Evolutionary conservation across 1,140 invertebrate genomes (phyloP), one percentile per base, ranked within the genome.

Genomic region (Drosophila tsacasi): DNA sequence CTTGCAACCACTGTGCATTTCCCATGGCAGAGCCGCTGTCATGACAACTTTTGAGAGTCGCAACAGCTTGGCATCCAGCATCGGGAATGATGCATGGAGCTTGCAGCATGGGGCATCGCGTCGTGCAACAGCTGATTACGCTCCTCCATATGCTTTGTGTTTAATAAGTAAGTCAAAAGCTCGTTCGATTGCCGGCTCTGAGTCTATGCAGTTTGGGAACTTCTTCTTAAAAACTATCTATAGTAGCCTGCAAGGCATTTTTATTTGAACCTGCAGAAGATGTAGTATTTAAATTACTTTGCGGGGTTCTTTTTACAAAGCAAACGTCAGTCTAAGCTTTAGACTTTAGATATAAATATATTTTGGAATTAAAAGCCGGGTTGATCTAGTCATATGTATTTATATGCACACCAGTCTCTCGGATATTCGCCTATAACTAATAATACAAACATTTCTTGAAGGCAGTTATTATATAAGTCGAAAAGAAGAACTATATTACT

Each of bases 131-230:
- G 64, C 58, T 77, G 74, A 79, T 79, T 79, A 79, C 71, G 65
- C 76, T n/a, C 5, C 47, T 30, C 59, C 63, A 19, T 78, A 39
- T 60, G 76, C 76, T 54, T 64, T 79, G 55, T 65, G 60, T 44
- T 79, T 72, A 68, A 65, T 79, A 79, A 72, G 76, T 60, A 72
- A 65, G 76, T 72, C 60, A 57, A 61, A 79, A 79, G 76, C 76
- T 47, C 30, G 59, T 59, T 77, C 77, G 25, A 32, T 64, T 61
- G 65, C 21, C 44, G 39, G 37, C 30, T 39, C 40, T 15, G 54
- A 59, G 57, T 60, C 46, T 23, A 40, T 64, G 47, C 76, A 54
- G 39, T 57, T n/a, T 21, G 23, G n/a, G 47, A 61, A 30, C 6
- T 65, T 44, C 12, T 44, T 17, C 57, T 3, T 5, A 17, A 5